Conservation (phyloP, 2,797 vertebrate genomes). For the Heterohyrax brucei region DNA sequence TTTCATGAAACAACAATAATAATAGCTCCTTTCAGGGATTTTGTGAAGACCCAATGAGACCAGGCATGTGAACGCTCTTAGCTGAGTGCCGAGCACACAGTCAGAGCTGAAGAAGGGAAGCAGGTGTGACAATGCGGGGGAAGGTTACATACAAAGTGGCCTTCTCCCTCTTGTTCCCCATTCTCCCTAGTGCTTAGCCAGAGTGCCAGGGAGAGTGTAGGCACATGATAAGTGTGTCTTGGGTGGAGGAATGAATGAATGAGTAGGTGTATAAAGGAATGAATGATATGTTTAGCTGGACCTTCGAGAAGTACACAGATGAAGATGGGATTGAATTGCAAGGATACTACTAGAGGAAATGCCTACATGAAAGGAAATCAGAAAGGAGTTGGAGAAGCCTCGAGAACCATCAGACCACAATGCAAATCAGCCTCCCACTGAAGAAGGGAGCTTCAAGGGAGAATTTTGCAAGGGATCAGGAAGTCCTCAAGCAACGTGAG, state of each 20-base stretch:
- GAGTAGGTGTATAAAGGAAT: background rate
- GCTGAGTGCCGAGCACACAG: background rate
- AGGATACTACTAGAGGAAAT: background rate
- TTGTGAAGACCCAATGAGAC: background rate
- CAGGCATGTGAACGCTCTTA: background rate
- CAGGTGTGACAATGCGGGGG: background rate
- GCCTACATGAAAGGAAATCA: background rate
- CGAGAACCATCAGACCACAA: background rate
- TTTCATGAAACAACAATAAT: background rate
- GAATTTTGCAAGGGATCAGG: no score
- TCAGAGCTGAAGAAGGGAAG: background rate
- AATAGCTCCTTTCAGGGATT: background rate
- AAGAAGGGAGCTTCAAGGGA: background rate
- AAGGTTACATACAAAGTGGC: rapidly evolving
- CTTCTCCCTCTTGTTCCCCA: background rate
- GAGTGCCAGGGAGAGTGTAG: background rate
- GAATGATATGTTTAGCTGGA: background rate
- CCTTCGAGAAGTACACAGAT: background rate
- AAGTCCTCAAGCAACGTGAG: background rate
- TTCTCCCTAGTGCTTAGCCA: background rate
- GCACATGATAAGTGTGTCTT: background rate
- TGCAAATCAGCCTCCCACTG: background rate
- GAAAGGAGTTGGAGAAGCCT: background rate
- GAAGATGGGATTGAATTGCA: background rate
- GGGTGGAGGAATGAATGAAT: background rate